Evolutionary conservation across 2,113 vertebrate species (phyloP), one percentile per base, ranked within the genome.

Genomic region (Albula goreensis): DNA sequence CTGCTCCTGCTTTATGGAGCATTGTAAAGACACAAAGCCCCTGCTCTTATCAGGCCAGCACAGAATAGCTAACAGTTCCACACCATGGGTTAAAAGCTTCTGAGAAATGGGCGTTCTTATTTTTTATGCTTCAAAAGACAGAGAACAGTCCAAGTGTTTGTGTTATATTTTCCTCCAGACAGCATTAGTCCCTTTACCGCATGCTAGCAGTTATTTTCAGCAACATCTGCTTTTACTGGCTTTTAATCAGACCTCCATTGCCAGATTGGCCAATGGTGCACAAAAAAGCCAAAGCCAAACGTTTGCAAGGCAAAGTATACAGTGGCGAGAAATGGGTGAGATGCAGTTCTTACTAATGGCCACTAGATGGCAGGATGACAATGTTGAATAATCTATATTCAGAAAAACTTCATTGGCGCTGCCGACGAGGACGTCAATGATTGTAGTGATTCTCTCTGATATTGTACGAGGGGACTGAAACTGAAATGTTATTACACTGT

Each of bases 171-270:
- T 74, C n/a, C 70, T 74, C 63, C 70, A 74, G n/a, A 31, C 70
- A 31, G 70, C 70, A 1, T 74, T 31, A 74, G 70, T 74, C n/a
- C 70, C n/a, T n/a, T 22, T 74, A 74, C 70, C n/a, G 70, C 53
- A 56, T 12, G 6, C 9, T 4, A 74, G 22, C 70, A 74, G 70
- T 7, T 63, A 63, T 74, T 74, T 74, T 74, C n/a, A 74, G n/a
- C 70, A 74, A 74, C 70, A 74, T 74, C 70, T 74, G 70, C 70
- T 74, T 74, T 74, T 74, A 74, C 22, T 74, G 70, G 70, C 19
- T n/a, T 56, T 74, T 74, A 74, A 74, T 74, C 70, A 74, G 70
- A 8, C 70, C 70, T 31, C 4, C 70, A 8, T 31, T 74, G 70
- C n/a, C 70, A 74, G n/a, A 22, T 70, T 70, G 63, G 63, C 63